Evolutionary conservation across 2,888 invertebrate genomes (phyloP).

Genomic region (Orchesella flavescens): DNA sequence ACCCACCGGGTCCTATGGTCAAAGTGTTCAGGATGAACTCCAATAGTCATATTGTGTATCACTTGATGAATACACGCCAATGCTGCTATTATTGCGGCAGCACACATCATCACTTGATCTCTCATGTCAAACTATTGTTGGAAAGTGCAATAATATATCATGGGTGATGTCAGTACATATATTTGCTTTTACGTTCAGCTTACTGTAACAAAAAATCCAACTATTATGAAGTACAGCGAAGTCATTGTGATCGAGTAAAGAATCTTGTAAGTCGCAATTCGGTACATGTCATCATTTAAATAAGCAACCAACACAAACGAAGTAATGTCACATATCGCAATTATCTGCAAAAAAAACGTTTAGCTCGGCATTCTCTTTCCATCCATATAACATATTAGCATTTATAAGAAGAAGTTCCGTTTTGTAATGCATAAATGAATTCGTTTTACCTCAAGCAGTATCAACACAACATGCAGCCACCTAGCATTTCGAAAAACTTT

Average conservation of each 20-base stretch:
- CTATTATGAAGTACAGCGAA: constrained; percentile 16
- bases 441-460: too few relatives aligned
- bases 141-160: too few relatives aligned
- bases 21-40: not conserved
- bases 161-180: too few relatives aligned
- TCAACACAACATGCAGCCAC: too few relatives aligned
- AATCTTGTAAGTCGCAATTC: not conserved
- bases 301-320: constrained; percentile 12
- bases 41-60: not conserved
- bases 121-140: constrained; percentile 47
- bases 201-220: constrained; percentile 42
- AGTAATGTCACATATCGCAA: constrained; percentile 17
- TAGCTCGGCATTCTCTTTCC: too few relatives aligned
- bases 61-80: constrained; percentile 8
- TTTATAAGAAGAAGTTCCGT: too few relatives aligned
- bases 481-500: too few relatives aligned
- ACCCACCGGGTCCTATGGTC: not conserved
- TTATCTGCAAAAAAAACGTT: constrained; percentile 4
- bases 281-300: not conserved
- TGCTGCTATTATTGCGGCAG: constrained; percentile 22
- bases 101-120: constrained; percentile 34
- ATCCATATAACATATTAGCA: too few relatives aligned
- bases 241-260: not conserved
- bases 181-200: not conserved
- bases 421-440: too few relatives aligned